Base-by-base conservation (phyloP, 2,113 vertebrate species). In the Channa argus region DNA sequence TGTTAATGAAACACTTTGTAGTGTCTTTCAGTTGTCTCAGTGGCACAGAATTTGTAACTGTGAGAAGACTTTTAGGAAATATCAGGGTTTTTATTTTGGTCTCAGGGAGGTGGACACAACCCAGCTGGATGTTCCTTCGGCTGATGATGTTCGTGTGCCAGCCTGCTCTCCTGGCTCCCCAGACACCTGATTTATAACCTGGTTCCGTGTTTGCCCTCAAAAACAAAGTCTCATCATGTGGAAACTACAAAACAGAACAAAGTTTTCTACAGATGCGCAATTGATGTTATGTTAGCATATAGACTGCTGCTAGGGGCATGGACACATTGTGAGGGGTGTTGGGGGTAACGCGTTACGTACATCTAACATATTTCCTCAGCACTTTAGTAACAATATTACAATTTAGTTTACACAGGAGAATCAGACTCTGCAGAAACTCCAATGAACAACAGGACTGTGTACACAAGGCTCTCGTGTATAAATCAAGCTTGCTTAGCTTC, bases 111-210 rank as follows among this genome's bases (percentile, higher is more conserved):
- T 68, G 72, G 74, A 63, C 73, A 44, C 0, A 13, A 54, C 71
- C 71, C 46, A 63, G 64, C 55, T 77, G 55, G 63, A 71, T 49
- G 44, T 76, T 51, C 43, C 36, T 41, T 39, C 8, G 5, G 43
- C 74, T 70, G 43, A 71, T 71, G 14, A 0, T 34, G 50, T 51
- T 66, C 14, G 46, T 66, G 54, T 68, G 60, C 51, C 49, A 43
- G 9, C 61, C 56, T 53, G 39, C 15, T 39, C 64, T 80, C 37
- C 62, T 13, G n/a, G 24, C n/a, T 81, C 77, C 81, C 60, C 41
- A 79, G 61, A 74, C 63, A 56, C 65, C 61, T 75, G 59, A 80
- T 52, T 69, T 46, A 50, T 64, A 75, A 66, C 70, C 51, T 33
- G 59, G 6, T 33, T 67, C 37, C 51, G 59, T 47, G 39, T 33